These are phyloP conservation scores for Bembecia ichneumoniformis DNA, from an alignment of 2,888 invertebrate species.

Conservation along the genomic window DNA sequence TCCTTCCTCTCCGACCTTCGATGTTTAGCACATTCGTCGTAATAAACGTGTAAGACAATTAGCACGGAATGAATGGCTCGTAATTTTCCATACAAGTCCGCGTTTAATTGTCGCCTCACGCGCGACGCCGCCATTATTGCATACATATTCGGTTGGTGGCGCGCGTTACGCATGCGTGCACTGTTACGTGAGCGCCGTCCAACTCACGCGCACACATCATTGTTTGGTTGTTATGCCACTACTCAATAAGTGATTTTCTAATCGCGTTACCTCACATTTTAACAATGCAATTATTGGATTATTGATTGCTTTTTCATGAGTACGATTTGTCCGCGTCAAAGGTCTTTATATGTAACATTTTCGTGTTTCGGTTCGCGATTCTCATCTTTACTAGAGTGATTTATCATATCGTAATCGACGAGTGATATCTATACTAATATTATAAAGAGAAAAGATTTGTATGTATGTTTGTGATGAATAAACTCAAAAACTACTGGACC, in stretches of 20 bases:
- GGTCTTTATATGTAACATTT: no score
- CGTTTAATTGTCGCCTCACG: conserved; percentile 2
- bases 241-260: neutral
- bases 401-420: no score
- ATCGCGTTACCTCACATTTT: neutral
- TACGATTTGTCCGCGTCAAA: no score
- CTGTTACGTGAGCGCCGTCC: conserved; percentile 1
- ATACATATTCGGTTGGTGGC: neutral
- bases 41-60: neutral
- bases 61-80: neutral
- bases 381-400: no score
- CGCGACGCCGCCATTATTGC: neutral
- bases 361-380: no score
- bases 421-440: no score
- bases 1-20: no score
- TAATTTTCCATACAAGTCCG: neutral
- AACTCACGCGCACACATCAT: conserved; percentile 1
- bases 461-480: no score
- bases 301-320: no score
- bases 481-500: no score
- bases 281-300: no score
- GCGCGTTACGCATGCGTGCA: conserved; percentile 3
- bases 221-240: neutral
- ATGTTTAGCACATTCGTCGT: neutral
- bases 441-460: no score